Base-by-base conservation (phyloP, 1,140 invertebrate species). In the Globodera rostochiensis region DNA sequence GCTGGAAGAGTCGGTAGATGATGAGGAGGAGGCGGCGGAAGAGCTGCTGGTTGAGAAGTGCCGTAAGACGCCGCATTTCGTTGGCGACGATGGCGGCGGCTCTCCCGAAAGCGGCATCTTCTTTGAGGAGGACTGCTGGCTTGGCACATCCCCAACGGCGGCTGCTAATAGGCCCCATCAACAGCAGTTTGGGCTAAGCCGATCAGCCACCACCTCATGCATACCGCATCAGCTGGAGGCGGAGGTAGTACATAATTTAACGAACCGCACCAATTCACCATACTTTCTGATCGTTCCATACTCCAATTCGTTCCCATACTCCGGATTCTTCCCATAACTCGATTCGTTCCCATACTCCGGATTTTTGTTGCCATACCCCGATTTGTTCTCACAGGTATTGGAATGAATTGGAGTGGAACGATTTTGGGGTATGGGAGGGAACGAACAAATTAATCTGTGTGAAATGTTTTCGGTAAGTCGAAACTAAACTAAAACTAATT, bases 101-200 rank as follows among this genome's bases (percentile, higher is more conserved):
- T 80, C 67, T 8, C 71, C 81, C 8, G 77, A 69, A 49, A 71
- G 66, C 19, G 73, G 81, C 67, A 50, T 82, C 66, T 80, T 73
- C 80, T 67, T 82, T 50, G 79, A 73, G 46, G 57, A 60, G 66
- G 64, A 79, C n/a, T 67, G 67, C 36, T 75, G 57, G 57, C 57
- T 19, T 15, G 57, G 57, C 5, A 19, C 11, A 64, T 53, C 7
- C 11, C 50, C 50, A 4, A 13, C 50, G 11, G 11, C 50, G 11
- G 4, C 50, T 36, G 36, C 36, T 36, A 15, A 11, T 45, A 21
- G 60, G 60, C 50, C 60, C 13, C 46, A 77, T 8, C 19, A 66
- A 36, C 6, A 64, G 46, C 15, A 60, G 3, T 7, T 19, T 53
- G 74, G 53, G 60, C 57, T 78, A n/a, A 19, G 49, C 66, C 9